Conservation (phyloP, 2,797 vertebrate species). For the Momotus momota region DNA sequence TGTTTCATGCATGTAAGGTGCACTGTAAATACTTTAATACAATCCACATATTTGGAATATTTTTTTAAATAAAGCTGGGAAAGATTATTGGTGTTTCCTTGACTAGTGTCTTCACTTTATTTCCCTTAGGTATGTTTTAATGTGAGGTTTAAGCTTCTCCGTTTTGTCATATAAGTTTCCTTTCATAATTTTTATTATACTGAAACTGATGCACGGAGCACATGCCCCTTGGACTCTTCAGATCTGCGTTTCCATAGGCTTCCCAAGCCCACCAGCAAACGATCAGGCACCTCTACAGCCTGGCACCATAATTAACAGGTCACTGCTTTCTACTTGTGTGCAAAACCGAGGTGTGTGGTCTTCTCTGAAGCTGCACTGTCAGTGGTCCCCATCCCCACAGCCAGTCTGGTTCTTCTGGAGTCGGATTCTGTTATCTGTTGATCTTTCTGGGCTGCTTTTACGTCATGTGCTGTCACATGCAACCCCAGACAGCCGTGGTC, state of each 20-base stretch:
- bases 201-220: neutral
- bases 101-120: neutral
- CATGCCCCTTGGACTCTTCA: neutral
- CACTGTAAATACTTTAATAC: neutral
- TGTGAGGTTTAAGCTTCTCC: neutral
- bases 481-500: accelerated
- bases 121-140: neutral
- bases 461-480: neutral
- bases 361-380: neutral
- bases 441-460: neutral
- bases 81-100: neutral
- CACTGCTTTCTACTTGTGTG: neutral
- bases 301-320: neutral
- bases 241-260: neutral
- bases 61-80: neutral
- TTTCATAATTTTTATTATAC: neutral
- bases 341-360: neutral
- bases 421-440: neutral
- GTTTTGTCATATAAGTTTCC: neutral
- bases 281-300: neutral
- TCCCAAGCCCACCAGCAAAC: neutral
- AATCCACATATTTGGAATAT: neutral
- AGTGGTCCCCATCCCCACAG: neutral
- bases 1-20: neutral
- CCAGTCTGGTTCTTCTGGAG: neutral